Evolutionary conservation across 2,888 invertebrate species (phyloP).

Genomic region (Lepetodrilus schrolli): DNA sequence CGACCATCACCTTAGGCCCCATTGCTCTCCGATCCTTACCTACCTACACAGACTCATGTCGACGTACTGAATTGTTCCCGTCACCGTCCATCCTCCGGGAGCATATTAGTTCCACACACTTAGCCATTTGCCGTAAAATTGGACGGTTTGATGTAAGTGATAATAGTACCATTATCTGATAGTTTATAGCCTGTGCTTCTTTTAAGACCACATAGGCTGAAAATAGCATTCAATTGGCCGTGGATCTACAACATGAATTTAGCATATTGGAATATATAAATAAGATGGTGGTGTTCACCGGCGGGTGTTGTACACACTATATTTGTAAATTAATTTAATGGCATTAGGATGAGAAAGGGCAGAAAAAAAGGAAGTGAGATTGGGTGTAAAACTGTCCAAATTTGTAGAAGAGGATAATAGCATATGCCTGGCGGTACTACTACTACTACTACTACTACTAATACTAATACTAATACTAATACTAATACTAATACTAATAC

Average conservation of each 20-base stretch:
- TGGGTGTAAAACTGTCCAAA: too few species aligned
- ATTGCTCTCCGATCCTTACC: not conserved
- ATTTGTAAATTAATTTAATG: too few species aligned
- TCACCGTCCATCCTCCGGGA: not conserved
- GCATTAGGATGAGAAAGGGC: too few species aligned
- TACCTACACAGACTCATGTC: not conserved
- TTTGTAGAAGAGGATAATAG: too few species aligned
- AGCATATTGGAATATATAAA: not conserved
- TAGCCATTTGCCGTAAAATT: constrained; percentile 3
- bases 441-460: too few species aligned
- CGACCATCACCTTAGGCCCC: not conserved
- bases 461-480: too few species aligned
- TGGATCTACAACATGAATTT: not conserved
- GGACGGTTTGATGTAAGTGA: constrained; percentile 9
- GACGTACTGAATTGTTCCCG: not conserved
- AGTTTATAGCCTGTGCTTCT: constrained; percentile 4
- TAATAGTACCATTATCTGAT: constrained; percentile 6
- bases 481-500: too few species aligned
- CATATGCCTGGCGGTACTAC: too few species aligned
- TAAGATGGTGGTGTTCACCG: not conserved
- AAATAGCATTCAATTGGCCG: constrained; percentile 22
- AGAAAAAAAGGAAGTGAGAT: too few species aligned
- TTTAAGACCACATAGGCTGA: not conserved
- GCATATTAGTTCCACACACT: constrained; percentile 22
- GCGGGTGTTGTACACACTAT: not conserved